phyloP scores from a whole-genome alignment of 2,113 vertebrate genomes.

The Myiopsitta monachus region DNA sequence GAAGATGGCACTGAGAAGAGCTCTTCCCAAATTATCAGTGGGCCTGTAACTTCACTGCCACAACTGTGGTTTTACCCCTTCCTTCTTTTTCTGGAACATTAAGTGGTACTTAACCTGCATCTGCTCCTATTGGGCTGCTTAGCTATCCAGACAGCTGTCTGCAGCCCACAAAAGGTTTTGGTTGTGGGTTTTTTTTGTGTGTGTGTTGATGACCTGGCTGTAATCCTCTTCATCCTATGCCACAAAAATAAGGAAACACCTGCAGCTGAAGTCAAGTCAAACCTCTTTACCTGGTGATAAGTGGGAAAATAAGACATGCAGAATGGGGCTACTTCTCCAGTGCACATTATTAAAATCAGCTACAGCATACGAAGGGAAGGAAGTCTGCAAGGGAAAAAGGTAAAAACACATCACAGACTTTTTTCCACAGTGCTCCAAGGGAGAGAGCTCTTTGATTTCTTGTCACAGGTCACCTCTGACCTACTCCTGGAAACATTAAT shows the following conservation, averaged over 20 bases:
- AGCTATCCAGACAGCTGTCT: neutral
- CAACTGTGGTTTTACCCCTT: neutral
- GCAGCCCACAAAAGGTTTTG: neutral
- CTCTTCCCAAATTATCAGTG: neutral
- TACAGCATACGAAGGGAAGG: neutral
- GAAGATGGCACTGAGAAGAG: neutral
- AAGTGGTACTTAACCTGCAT: neutral
- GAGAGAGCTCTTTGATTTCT: neutral
- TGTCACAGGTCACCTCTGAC: neutral
- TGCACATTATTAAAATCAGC: neutral
- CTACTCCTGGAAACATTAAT: neutral
- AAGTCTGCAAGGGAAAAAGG: neutral
- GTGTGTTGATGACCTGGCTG: neutral
- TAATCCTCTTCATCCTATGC: neutral
- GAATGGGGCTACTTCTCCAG: neutral
- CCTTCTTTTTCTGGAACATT: neutral
- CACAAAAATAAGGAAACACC: neutral
- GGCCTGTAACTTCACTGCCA: neutral
- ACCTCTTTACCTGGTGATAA: neutral
- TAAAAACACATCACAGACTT: neutral
- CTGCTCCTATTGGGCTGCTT: neutral
- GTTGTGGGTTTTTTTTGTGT: too few species aligned
- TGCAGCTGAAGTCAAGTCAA: neutral
- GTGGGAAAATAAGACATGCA: neutral
- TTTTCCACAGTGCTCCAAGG: neutral